Conservation (phyloP, 2,888 invertebrate species). For the Mongoloraphidia duomilia region DNA sequence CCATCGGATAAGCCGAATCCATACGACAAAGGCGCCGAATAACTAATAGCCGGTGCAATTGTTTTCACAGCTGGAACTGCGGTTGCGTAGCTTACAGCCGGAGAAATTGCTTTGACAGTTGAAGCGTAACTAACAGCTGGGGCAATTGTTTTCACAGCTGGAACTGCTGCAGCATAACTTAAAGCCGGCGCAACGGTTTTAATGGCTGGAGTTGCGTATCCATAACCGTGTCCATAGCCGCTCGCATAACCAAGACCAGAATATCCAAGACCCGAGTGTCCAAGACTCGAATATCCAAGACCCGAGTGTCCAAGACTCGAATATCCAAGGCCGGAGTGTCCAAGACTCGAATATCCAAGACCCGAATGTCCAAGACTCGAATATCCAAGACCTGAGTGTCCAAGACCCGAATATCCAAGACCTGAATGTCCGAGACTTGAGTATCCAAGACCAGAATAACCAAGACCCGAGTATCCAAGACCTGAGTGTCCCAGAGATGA, state of each 20-base stretch:
- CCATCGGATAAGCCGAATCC: too few species aligned
- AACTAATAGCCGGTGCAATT: constrained; percentile 1
- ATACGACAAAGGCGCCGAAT: background rate
- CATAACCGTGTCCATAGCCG: background rate
- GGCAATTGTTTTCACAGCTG: constrained; percentile 1
- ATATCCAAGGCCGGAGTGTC: too few species aligned
- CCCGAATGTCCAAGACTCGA: too few species aligned
- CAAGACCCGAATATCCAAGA: too few species aligned
- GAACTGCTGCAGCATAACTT: constrained; percentile 6
- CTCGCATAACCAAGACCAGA: too few species aligned
- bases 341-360: too few species aligned
- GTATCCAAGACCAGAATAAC: constrained; percentile 6
- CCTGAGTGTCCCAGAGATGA: constrained; percentile 4
- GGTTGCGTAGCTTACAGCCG: constrained; percentile 14
- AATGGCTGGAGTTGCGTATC: background rate
- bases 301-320: too few species aligned
- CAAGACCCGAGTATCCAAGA: constrained; percentile 7
- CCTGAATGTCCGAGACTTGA: background rate
- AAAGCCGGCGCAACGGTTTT: background rate
- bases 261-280: too few species aligned
- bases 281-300: too few species aligned
- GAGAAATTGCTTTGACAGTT: background rate
- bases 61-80: constrained; percentile 13
- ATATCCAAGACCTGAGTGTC: too few species aligned
- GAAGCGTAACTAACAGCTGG: constrained; percentile 2